Percentiles rank a stretch among this genome's conserved stretches.
Conservation (phyloP, 2,888 invertebrate species). For the Drosophila tripunctata region DNA sequence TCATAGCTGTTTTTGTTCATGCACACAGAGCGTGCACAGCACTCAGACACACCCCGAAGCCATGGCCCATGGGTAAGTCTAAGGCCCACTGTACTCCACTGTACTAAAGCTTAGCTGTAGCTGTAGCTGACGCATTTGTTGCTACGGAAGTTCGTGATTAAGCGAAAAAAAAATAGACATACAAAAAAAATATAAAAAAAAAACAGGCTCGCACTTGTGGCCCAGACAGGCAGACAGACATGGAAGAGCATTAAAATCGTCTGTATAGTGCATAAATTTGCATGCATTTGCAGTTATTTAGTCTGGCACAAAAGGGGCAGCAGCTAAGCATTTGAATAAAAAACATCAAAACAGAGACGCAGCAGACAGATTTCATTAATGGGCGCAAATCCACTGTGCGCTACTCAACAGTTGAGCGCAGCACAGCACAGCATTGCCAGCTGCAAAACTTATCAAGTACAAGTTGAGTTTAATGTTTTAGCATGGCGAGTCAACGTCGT, state of each 20-base stretch:
- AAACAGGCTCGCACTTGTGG: constrained; percentile 53
- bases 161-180: constrained; percentile 47
- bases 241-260: constrained; percentile 36
- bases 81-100: constrained; percentile 39
- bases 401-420: constrained; percentile 39
- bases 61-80: constrained; percentile 31
- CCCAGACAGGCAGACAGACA: no score
- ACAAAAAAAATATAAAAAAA: constrained; percentile 23
- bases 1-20: constrained; percentile 74
- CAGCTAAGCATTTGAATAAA: constrained; percentile 18
- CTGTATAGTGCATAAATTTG: constrained; percentile 39
- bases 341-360: constrained; percentile 26
- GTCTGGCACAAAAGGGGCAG: constrained; percentile 27
- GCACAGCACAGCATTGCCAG: constrained; percentile 50
- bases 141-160: constrained; percentile 78
- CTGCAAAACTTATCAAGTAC: neutral
- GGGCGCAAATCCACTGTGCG: constrained; percentile 47
- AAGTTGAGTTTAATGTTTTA: neutral
- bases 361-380: constrained; percentile 53
- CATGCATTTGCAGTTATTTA: constrained; percentile 52
- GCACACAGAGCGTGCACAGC: constrained; percentile 69
- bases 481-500: neutral
- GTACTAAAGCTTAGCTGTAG: constrained; percentile 31
- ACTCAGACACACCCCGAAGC: constrained; percentile 68
- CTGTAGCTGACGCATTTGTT: constrained; percentile 71